Evolutionary conservation across 2,888 invertebrate species (phyloP), one percentile per base, ranked within the genome.

Genomic region (Strigamia crassipes): DNA sequence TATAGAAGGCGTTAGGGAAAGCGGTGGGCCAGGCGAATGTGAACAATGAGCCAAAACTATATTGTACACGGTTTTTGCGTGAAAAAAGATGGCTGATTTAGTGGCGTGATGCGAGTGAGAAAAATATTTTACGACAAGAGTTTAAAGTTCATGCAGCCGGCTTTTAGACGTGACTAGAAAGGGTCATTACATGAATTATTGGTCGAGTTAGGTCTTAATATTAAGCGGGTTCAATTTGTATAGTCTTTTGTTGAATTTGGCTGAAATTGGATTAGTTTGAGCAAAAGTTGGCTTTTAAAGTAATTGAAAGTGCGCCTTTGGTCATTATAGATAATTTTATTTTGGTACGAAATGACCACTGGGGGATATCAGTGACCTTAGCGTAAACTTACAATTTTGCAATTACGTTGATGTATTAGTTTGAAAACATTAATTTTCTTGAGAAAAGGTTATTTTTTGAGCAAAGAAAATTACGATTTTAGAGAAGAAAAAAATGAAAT

Each of bases 401-500:
- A 73, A 73, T 73, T 73, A 73, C 73, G 23, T 73, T 73, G 73
- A 73, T 73, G 73, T 73, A n/a, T 73, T 73, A 73, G 73, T 73
- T 73, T n/a, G 73, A 31, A 27, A n/a, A 27, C n/a, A 27, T 12
- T 27, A n/a, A 9, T n/a, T 73, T 56, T 56, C 9, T 56, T 18
- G 21, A 9, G 15, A n/a, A n/a, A n/a, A n/a, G n/a, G n/a, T 13
- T 46, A n/a, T 13, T 46, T 46, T 46, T 15, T 15, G 1, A 4
- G 13, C 12, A 9, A 38, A 38, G 38, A 38, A 38, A 38, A 38
- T 38, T 4, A 38, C 38, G 10, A 38, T 5, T 38, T 38, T 38
- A 38, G 1, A 38, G 38, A 10, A 3, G 27, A 27, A 27, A 27
- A 38, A 38, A 38, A 38, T 2, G 10, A 38, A 38, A 10, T 38